A percentile compares a stretch with the other conserved stretches of the same genome.
Conservation (phyloP, 2,888 invertebrate species). For the Chironomus riparius region DNA sequence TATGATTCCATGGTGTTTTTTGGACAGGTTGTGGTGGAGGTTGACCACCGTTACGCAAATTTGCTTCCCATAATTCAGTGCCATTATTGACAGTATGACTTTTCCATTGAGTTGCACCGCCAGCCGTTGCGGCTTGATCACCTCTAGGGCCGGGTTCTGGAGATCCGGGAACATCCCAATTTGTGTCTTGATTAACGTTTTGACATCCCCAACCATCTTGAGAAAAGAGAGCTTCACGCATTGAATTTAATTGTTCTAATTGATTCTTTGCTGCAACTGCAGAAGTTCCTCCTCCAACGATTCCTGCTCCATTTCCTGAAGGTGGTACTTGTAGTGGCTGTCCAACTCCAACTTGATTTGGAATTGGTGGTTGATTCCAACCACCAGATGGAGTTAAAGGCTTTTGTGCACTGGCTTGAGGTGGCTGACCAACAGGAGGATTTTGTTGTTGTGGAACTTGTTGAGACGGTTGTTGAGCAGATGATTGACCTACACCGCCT, state of each 20-base stretch:
- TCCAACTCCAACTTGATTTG: slow-evolving; percentile 28
- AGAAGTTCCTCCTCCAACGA: slow-evolving; percentile 46
- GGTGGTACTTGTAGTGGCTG: slow-evolving; percentile 30
- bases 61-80: slow-evolving; percentile 88
- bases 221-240: slow-evolving; percentile 84
- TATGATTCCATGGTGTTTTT: slow-evolving; percentile 89
- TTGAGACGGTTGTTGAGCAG: slow-evolving; percentile 34
- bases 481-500: background rate
- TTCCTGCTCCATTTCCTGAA: slow-evolving; percentile 44
- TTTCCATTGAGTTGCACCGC: slow-evolving; percentile 22
- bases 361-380: slow-evolving; percentile 28
- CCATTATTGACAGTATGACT: slow-evolving; percentile 58
- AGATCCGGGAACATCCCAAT: slow-evolving; percentile 86
- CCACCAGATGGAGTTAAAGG: slow-evolving; percentile 40
- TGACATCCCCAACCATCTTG: slow-evolving; percentile 92
- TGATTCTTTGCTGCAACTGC: slow-evolving; percentile 68
- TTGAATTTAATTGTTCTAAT: slow-evolving; percentile 79
- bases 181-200: slow-evolving; percentile 89
- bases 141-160: slow-evolving; percentile 61
- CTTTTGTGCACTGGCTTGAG: slow-evolving; percentile 41
- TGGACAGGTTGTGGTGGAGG: slow-evolving; percentile 70
- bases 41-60: slow-evolving; percentile 81
- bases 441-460: slow-evolving; percentile 30
- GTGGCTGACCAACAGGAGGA: slow-evolving; percentile 35
- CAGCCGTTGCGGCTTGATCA: slow-evolving; percentile 43